phyloP scores from a whole-genome alignment of 64 coral and sea anemone genomes.

The Montipora capricornis region DNA sequence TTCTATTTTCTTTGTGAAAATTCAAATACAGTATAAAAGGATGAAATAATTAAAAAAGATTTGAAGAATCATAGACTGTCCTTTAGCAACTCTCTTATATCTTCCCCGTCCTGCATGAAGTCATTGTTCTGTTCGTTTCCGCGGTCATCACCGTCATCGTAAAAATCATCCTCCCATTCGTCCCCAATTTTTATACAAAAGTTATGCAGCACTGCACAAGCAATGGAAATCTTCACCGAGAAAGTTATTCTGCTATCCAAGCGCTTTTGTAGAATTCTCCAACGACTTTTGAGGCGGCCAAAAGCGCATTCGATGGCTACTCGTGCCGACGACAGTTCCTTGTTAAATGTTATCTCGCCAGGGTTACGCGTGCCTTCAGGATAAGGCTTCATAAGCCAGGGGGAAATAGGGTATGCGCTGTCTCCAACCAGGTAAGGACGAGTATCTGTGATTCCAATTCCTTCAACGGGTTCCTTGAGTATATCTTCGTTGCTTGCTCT shows the following conservation, averaged over 20 bases:
- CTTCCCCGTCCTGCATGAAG: conserved; percentile 61
- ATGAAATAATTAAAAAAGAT: conserved; percentile 38
- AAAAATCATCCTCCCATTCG: conserved; percentile 68
- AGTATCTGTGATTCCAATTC: conserved; percentile 1
- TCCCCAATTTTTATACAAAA: conserved; percentile 56
- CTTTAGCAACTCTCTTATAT: conserved; percentile 69
- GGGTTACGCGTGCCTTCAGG: conserved; percentile 41
- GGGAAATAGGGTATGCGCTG: conserved; percentile 31
- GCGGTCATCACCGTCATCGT: conserved; percentile 24
- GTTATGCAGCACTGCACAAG: conserved; percentile 50
- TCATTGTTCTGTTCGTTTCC: conserved; percentile 44
- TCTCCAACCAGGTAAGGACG: conserved; percentile 46
- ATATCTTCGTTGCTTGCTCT: conserved; percentile 54
- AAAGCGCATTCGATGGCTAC: conserved; percentile 62
- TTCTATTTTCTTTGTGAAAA: conserved; percentile 10
- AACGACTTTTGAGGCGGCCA: conserved; percentile 61
- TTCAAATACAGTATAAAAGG: conserved; percentile 20
- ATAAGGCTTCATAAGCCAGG: conserved; percentile 71
- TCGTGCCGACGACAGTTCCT: conserved; percentile 37
- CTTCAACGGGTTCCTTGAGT: conserved; percentile 10
- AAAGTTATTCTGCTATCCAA: conserved; percentile 38
- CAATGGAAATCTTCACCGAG: conserved; percentile 13
- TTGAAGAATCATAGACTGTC: conserved; percentile 51
- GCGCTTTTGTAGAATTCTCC: conserved; percentile 19
- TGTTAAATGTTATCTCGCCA: conserved; percentile 8